Conservation (phyloP, 2,797 vertebrate species). For the Chelmon rostratus region DNA sequence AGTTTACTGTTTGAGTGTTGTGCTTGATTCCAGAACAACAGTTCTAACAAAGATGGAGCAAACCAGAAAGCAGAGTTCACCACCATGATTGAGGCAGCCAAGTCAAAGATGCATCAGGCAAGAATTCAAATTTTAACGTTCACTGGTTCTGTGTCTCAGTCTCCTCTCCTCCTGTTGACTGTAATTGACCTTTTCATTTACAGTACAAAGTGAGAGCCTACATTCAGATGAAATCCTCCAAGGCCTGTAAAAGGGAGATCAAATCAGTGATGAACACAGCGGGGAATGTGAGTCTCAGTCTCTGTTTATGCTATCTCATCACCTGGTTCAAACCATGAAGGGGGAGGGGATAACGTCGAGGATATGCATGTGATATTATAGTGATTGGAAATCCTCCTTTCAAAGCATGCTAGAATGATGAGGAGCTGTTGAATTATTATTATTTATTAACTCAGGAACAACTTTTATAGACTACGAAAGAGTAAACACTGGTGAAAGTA, state of each 20-base stretch:
- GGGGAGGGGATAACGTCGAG: background rate
- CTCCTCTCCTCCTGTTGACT: background rate
- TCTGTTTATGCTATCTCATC: background rate
- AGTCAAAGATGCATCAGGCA: conserved; percentile 98
- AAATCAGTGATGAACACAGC: conserved; percentile 99
- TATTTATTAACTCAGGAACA: too few relatives aligned
- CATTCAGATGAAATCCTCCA: conserved; percentile 99
- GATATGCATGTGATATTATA: background rate
- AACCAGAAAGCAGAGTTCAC: conserved; percentile 93
- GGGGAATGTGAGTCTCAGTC: conserved; percentile 92
- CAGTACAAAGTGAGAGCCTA: conserved; percentile 99
- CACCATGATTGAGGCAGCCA: conserved; percentile 92
- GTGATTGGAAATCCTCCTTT: too few relatives aligned
- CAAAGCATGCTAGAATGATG: too few relatives aligned
- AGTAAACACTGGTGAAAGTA: too few relatives aligned
- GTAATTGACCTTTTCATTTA: conserved; percentile 30
- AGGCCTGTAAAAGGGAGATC: conserved; percentile 98
- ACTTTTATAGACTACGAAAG: background rate
- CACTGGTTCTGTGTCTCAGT: background rate
- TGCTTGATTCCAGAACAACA: conserved; percentile 85
- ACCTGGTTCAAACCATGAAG: background rate
- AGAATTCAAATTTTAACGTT: background rate
- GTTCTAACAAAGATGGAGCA: conserved; percentile 88
- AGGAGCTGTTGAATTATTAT: too few relatives aligned
- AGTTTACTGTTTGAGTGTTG: background rate